These are phyloP conservation scores for Ctenopoma kingsleyae DNA, from an alignment of 2,797 vertebrate genomes.

Conservation along the genomic window DNA sequence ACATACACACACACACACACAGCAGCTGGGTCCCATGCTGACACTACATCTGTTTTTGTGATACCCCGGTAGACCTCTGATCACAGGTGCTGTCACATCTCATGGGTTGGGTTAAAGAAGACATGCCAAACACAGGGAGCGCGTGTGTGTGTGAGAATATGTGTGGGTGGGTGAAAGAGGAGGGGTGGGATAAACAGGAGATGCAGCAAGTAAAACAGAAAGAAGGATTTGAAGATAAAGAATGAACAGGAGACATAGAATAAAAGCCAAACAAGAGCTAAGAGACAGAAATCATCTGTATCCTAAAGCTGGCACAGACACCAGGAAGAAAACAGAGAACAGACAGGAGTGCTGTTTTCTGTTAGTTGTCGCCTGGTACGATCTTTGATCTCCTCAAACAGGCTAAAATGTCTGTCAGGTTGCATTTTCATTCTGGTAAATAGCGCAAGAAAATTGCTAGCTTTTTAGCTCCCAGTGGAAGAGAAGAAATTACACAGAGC, in stretches of 20 bases:
- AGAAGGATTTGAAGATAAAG: slow-evolving; percentile 1
- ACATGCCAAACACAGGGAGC: slow-evolving; percentile 40
- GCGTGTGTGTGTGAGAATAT: not conserved
- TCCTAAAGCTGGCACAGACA: slow-evolving; percentile 45
- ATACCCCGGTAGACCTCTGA: slow-evolving; percentile 64
- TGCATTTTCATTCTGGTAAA: slow-evolving; percentile 65
- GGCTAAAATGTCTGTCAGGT: slow-evolving; percentile 63
- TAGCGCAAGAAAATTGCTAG: slow-evolving; percentile 45
- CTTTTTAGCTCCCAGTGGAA: slow-evolving; percentile 45
- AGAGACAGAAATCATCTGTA: slow-evolving; percentile 36
- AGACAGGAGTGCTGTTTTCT: slow-evolving; percentile 58
- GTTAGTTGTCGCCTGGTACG: slow-evolving; percentile 50
- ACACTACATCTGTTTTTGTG: slow-evolving; percentile 71
- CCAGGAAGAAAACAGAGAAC: slow-evolving; percentile 40
- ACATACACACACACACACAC: slow-evolving; percentile 20
- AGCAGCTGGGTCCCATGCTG: slow-evolving; percentile 62
- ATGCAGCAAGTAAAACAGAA: slow-evolving; percentile 2
- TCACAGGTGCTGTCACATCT: slow-evolving; percentile 70
- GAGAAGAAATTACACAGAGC: slow-evolving; percentile 44
- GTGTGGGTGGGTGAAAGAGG: slow-evolving; percentile 1
- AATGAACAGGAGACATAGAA: slow-evolving; percentile 8
- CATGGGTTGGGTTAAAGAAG: slow-evolving; percentile 61
- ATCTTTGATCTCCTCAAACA: slow-evolving; percentile 71
- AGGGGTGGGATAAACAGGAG: not conserved
- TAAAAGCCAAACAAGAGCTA: slow-evolving; percentile 15